Base-by-base conservation (phyloP, 2,113 vertebrate species). In the Hoplias malabaricus region DNA sequence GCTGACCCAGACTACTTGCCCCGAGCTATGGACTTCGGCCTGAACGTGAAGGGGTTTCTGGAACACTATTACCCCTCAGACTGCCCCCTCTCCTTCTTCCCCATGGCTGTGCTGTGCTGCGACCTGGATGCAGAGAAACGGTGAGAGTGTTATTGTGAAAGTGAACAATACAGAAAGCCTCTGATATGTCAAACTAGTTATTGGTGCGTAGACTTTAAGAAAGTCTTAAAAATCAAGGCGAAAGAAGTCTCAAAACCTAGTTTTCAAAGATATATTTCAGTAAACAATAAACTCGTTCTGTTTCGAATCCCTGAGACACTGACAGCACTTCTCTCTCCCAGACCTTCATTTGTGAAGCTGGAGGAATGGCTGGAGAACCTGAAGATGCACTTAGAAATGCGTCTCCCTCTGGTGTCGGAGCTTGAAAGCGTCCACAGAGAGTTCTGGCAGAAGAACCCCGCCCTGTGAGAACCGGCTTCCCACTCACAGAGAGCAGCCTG, bases 1-100 rank as follows among this genome's bases (percentile, higher is more conserved):
- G 98, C 98, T 0, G 98, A 98, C 89, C 98, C 98, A 0, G 98
- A 99, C 88, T 99, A 97, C 89, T 91, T 99, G 82, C 97, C 97
- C 69, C 93, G 97, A 43, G 96, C 95, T 21, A 91, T 88, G 4
- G 96, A 99, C 87, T 99, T 98, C 0, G 97, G 98, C 70, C 93
- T 98, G 88, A 98, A 98, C 0, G 90, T 98, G 53, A 90, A 93
- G 13, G 98, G 95, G 29, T 99, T 99, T 88, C 86, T 99, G 90
- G 96, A 99, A 79, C 94, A 95, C 61, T 98, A 92, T 87, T 99
- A 94, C 67, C 96, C 97, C 14, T 76, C 92, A 0, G 71, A 93
- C 73, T 98, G 96, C 72, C 98, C 98, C 14, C 84, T 90, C 0
- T 91, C 95, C 74, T 99, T 98, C 90, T 99, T 99, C 86, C 98